phyloP scores from a whole-genome alignment of 53 echinoderm and acorn worm species.

The Actinopyga echinites region DNA sequence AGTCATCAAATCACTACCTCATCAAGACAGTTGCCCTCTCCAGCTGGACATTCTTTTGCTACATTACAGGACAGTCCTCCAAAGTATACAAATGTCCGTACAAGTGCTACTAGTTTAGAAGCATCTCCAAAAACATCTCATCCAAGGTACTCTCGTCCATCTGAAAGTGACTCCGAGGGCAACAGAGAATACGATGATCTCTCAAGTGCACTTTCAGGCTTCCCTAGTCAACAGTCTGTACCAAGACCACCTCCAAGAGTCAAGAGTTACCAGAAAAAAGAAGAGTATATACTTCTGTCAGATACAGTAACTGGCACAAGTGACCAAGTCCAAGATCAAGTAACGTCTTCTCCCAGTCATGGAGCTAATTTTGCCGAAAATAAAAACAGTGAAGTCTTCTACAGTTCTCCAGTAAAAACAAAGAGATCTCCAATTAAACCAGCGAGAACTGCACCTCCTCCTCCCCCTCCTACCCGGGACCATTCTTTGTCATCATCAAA shows the following conservation, averaged over 20 bases:
- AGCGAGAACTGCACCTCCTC: slow-evolving; percentile 28
- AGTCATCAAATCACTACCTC: not conserved
- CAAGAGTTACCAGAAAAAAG: not conserved
- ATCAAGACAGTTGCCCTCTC: not conserved
- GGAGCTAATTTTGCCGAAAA: too few relatives aligned
- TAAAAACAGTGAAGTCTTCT: not conserved
- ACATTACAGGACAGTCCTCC: not conserved
- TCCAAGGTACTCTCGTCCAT: not conserved
- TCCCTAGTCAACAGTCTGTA: not conserved
- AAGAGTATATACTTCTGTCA: slow-evolving; percentile 21
- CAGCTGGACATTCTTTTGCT: not conserved
- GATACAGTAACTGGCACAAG: not conserved
- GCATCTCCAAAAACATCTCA: not conserved
- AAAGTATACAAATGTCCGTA: slow-evolving; percentile 18
- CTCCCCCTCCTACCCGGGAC: not conserved
- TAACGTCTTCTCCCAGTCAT: too few relatives aligned
- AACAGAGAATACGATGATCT: not conserved
- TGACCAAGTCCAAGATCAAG: too few relatives aligned
- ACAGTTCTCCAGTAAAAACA: slow-evolving; percentile 3
- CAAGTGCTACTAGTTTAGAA: not conserved
- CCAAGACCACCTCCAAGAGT: slow-evolving; percentile 8
- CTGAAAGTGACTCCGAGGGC: not conserved
- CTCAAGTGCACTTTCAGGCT: not conserved
- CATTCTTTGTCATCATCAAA: slow-evolving; percentile 1
- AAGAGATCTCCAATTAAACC: slow-evolving; percentile 19